phyloP scores from a whole-genome alignment of 2,797 vertebrate species.

The Rhynchonycteris naso region DNA sequence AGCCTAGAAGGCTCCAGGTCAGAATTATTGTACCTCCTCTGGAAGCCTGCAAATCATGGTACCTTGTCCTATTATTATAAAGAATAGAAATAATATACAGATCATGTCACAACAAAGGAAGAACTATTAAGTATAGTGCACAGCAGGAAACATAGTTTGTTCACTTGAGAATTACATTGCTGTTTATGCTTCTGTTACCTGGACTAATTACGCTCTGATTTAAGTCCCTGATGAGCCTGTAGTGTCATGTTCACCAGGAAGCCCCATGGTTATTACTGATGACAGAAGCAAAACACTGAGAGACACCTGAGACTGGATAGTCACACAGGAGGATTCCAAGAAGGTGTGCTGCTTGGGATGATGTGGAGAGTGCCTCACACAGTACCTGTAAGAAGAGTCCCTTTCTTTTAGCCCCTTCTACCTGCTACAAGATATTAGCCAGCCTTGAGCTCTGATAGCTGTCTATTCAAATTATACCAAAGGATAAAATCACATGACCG shows the following conservation, averaged over 20 bases:
- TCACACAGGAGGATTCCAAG: background rate
- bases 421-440: background rate
- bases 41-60: background rate
- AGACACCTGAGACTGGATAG: background rate
- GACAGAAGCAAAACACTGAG: background rate
- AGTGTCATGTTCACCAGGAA: background rate
- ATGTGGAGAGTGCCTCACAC: background rate
- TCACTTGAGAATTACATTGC: background rate
- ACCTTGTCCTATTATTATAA: background rate
- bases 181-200: conserved; percentile 27
- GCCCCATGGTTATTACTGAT: background rate
- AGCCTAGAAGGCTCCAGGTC: background rate
- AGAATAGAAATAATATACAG: background rate
- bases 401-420: conserved; percentile 4
- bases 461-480: conserved; percentile 46
- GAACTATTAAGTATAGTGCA: background rate
- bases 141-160: background rate
- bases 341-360: background rate
- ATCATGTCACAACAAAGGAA: background rate
- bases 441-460: background rate
- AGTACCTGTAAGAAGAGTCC: background rate
- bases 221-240: background rate
- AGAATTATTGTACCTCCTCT: background rate
- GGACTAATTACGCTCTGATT: conserved; percentile 25
- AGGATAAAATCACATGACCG: conserved; percentile 20